Evolutionary conservation across 2,888 invertebrate species (phyloP), one percentile per base, ranked within the genome.

Genomic region (Yponomeuta cagnagella): DNA sequence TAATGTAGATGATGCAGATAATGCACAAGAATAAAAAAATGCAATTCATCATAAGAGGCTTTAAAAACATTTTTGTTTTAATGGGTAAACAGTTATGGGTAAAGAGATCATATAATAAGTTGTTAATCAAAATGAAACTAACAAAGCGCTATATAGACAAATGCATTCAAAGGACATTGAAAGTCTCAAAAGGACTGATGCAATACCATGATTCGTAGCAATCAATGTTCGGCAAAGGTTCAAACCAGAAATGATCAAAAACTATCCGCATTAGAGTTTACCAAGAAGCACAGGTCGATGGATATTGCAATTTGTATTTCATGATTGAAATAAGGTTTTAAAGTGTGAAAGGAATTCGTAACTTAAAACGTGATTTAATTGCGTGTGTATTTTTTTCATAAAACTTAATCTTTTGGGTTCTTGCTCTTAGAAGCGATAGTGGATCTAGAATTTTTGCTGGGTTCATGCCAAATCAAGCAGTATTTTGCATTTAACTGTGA

Each of bases 241-340:
- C 89, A 87, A 87, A 88, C 89, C 90, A 88, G 81, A 87, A 85
- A 88, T 86, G 85, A 89, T 83, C 82, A 12, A 63, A 58, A 77
- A 80, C 83, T 81, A 84, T 88, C 91, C 92, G 92, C 92, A 83
- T 85, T 87, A 92, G 92, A 92, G 92, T 92, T 90, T 86, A 91
- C 92, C 92, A 92, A 92, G 92, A 92, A 91, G 92, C 91, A 88
- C 79, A 87, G 84, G 85, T 87, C 86, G 85, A 86, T 86, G 84
- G 79, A 80, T 79, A 74, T 71, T 71, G 66, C 66, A 58, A 71
- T 65, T 69, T 30, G 31, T 76, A 76, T 78, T 74, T 72, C 72
- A 77, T 78, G 77, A 76, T 77, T 75, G 80, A 75, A 70, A n/a
- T 63, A 37, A 31, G 63, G 33, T 31, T 15, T 63, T 63, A 63